phyloP scores from a whole-genome alignment of 2,113 vertebrate species.

The Aphelocoma coerulescens region DNA sequence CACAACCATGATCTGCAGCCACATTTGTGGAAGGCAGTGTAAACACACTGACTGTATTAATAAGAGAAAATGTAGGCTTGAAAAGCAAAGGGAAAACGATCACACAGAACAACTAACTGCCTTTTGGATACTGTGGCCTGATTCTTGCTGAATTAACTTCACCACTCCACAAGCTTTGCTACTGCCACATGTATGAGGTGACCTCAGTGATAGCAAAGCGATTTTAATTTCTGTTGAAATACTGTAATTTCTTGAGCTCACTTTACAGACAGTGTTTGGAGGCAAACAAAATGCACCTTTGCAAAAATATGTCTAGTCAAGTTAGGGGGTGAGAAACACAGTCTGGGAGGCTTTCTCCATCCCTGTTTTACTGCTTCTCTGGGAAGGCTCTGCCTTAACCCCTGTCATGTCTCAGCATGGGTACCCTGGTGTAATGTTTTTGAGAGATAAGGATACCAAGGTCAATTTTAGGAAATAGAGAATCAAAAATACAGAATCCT shows the following conservation, averaged over 20 bases:
- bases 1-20: neutral
- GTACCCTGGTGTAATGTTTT: neutral
- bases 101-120: neutral
- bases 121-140: neutral
- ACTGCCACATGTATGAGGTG: neutral
- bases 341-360: neutral
- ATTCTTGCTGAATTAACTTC: neutral
- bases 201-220: neutral
- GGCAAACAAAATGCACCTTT: neutral
- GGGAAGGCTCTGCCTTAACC: neutral
- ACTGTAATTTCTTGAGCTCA: neutral
- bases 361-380: neutral
- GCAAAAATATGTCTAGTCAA: neutral
- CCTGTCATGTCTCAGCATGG: neutral
- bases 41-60: neutral
- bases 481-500: neutral
- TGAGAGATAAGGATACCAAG: neutral
- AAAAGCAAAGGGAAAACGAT: neutral
- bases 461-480: neutral
- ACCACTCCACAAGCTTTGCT: neutral
- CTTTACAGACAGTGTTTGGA: neutral
- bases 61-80: neutral
- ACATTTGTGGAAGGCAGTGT: neutral
- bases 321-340: neutral
- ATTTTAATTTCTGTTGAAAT: neutral